Evolutionary conservation across 2,797 vertebrate species (phyloP), one percentile per base, ranked within the genome.

Genomic region (Schizothorax lantsangensis): DNA sequence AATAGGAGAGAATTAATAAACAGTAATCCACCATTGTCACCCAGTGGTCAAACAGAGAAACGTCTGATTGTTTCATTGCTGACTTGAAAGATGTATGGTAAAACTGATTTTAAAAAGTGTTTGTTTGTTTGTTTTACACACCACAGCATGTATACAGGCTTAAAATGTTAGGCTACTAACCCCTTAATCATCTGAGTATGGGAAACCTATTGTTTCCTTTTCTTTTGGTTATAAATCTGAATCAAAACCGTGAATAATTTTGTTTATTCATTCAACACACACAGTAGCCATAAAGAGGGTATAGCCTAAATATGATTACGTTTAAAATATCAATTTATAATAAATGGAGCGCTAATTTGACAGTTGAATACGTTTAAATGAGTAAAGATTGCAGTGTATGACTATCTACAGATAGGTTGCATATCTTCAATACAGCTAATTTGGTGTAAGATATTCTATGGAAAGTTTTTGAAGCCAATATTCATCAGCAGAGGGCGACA

Each of bases 31-130:
- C 21, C 30, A 88, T 59, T 49, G 83, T 52, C 87, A 64, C 73
- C 47, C 17, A 74, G 89, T 87, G 89, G 73, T n/a, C 64, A 87
- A 75, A 83, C 1, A 14, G 4, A 23, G 49, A 71, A 82, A 11
- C 36, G 30, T n/a, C 33, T 14, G 15, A 59, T 36, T 11, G 14
- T 33, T 59, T 78, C 5, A 45, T 36, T 38, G 12, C 1, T 74
- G 26, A 30, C 36, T 73, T 43, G 11, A 73, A 62, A 23, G 3
- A 9, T 68, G 6, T 33, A 33, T 36, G 15, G 21, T 11, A 59
- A 59, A 59, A 23, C 54, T 59, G 23, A n/a, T 59, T 59, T 59
- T 21, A 38, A 69, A 36, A 68, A 8, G 17, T 4, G 33, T 19
- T 8, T 68, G n/a, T 59, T 38, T 10, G 40, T 43, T 43, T 38